These are phyloP conservation scores for Bubo scandiacus DNA, from an alignment of 2,113 vertebrate species.

Conservation along the genomic window DNA sequence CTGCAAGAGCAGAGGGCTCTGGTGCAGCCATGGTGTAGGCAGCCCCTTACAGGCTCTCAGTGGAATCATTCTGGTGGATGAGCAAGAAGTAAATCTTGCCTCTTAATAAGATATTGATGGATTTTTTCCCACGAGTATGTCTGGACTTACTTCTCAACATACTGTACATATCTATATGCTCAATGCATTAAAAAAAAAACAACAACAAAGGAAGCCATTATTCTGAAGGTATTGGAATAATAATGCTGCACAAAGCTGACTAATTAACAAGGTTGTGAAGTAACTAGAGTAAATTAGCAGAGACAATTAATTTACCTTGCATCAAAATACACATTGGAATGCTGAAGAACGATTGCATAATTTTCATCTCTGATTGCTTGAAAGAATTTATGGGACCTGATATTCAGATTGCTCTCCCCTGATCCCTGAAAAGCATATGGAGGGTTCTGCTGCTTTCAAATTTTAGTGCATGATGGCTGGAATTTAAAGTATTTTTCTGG, in stretches of 20 bases:
- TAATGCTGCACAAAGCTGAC: background rate
- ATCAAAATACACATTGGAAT: constrained; percentile 34
- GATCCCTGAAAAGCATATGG: background rate
- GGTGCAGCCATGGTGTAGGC: rapidly evolving
- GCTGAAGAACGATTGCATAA: background rate
- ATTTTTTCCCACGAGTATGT: background rate
- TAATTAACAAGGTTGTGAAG: constrained; percentile 42
- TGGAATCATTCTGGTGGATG: background rate
- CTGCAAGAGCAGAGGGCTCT: background rate
- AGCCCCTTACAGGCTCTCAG: background rate
- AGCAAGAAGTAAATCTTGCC: background rate
- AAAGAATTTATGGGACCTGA: constrained; percentile 31
- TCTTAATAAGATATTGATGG: background rate
- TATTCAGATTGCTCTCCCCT: constrained; percentile 24
- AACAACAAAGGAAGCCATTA: background rate
- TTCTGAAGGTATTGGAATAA: background rate
- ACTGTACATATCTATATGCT: background rate
- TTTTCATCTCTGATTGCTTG: background rate
- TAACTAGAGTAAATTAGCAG: constrained; percentile 7
- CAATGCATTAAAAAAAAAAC: background rate
- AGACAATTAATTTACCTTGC: background rate
- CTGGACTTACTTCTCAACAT: background rate
- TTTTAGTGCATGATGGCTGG: background rate
- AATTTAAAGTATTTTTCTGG: constrained; percentile 38
- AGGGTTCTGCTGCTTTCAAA: constrained; percentile 48